phyloP scores from a whole-genome alignment of 2,113 vertebrate genomes.

The Burhinus oedicnemus region DNA sequence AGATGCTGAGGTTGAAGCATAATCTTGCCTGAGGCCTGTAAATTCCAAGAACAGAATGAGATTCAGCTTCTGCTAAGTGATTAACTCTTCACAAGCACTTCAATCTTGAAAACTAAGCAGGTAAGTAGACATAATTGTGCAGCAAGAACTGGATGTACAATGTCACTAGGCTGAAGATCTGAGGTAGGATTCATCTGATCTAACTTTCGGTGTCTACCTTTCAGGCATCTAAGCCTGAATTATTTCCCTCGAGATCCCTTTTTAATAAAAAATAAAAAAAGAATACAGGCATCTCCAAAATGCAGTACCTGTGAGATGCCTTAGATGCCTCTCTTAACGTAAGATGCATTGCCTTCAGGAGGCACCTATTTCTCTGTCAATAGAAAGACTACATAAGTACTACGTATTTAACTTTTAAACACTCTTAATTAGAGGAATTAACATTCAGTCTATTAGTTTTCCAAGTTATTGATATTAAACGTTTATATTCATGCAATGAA shows the following conservation, averaged over 20 bases:
- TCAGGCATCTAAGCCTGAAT: background rate
- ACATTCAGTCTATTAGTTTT: background rate
- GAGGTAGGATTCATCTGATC: background rate
- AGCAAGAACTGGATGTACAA: background rate
- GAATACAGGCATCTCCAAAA: background rate
- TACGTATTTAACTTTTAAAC: background rate
- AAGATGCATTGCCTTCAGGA: background rate
- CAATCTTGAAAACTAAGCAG: background rate
- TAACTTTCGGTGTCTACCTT: background rate
- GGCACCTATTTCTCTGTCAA: background rate
- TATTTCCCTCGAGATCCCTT: background rate
- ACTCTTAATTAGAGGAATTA: background rate
- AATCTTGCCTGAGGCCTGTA: conserved; percentile 94
- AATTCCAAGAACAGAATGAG: background rate
- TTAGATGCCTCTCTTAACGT: background rate
- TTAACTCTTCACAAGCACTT: background rate
- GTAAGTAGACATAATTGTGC: background rate
- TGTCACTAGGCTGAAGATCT: background rate
- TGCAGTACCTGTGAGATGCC: background rate
- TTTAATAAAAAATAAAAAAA: background rate
- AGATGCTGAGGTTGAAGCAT: conserved; percentile 91
- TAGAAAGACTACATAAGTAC: background rate
- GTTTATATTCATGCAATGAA: background rate
- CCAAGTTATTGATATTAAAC: background rate
- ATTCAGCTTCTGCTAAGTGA: background rate